These are phyloP conservation scores for Chanos chanos DNA, from an alignment of 2,797 vertebrate species.

Conservation along the genomic window DNA sequence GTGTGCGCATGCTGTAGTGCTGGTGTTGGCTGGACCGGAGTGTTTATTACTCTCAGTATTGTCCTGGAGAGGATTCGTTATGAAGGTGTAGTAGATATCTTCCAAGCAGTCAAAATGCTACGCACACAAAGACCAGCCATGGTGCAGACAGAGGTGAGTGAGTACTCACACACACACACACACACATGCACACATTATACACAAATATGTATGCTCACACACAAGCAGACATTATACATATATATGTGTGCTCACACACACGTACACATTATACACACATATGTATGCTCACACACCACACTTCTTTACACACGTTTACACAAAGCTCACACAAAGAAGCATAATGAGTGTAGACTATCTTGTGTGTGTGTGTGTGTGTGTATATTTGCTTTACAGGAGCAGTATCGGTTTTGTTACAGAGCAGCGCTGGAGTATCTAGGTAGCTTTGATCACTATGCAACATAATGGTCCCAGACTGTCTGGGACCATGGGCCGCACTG, in stretches of 20 bases:
- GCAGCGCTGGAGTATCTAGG: slow-evolving; percentile 97
- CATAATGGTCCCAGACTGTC: slow-evolving; percentile 75
- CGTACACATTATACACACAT: background rate
- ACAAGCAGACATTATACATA: slow-evolving; percentile 1
- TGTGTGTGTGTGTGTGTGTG: background rate
- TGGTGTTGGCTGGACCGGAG: slow-evolving; percentile 71
- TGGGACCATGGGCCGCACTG: slow-evolving; percentile 59
- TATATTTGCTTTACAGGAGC: slow-evolving; percentile 75
- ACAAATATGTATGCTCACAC: background rate
- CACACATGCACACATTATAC: slow-evolving; percentile 1
- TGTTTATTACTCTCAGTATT: slow-evolving; percentile 5
- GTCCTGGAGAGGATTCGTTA: too few species aligned
- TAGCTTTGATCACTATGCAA: slow-evolving; percentile 99
- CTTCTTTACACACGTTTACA: background rate
- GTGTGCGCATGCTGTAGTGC: slow-evolving; percentile 49
- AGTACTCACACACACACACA: too few species aligned
- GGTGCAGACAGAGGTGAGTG: too few species aligned
- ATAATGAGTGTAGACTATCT: background rate
- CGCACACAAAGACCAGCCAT: too few species aligned
- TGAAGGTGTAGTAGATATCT: slow-evolving; percentile 21
- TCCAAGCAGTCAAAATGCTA: slow-evolving; percentile 47
- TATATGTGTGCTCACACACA: slow-evolving; percentile 2
- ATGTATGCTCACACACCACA: too few species aligned
- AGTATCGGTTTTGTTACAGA: slow-evolving; percentile 98
- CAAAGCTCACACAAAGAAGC: background rate